Evolutionary conservation across 2,113 vertebrate species (phyloP), one percentile per base, ranked within the genome.

Genomic region (Apodemus sylvaticus): DNA sequence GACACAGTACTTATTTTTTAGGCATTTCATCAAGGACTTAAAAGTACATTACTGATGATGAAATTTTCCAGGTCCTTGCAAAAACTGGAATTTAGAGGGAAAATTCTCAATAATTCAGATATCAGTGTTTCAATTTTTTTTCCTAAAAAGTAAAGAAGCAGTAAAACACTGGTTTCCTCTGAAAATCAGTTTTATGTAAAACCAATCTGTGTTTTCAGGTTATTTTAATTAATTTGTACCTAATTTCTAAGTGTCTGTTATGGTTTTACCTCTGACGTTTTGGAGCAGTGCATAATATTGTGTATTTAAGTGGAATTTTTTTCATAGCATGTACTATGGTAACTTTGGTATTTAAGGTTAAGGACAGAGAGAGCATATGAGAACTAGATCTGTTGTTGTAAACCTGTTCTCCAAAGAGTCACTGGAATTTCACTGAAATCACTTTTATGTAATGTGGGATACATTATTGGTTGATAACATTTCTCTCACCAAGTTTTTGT

Each of bases 11-110:
- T 96, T 90, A 93, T 97, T 97, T 96, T 39, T 96, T 36, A 94
- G 58, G 34, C 85, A 95, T 96, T 98, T 95, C 71, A 97, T 96
- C 79, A 93, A 97, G 66, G 88, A 87, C 92, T 88, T 58, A 94
- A 93, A 95, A 92, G 13, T 86, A 55, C 42, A 70, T 94, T 79
- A 94, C 64, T 89, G 85, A 86, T 70, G 66, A 96, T 89, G 92
- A 96, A 96, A 93, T 26, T 68, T 89, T 58, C 62, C 92, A 7
- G 70, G n/a, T 95, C 79, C 77, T 97, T 93, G 79, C 34, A 92
- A 94, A 95, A 89, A 64, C 89, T 94, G 86, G 51, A 96, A 78
- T 95, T 95, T 88, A 87, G 29, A 85, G 7, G 70, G 89, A 96
- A 97, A 93, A 48, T 48, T 90, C 19, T 94, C 74, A 91, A 93